phyloP scores from a whole-genome alignment of 2,113 vertebrate species.

The Dasypus novemcinctus region DNA sequence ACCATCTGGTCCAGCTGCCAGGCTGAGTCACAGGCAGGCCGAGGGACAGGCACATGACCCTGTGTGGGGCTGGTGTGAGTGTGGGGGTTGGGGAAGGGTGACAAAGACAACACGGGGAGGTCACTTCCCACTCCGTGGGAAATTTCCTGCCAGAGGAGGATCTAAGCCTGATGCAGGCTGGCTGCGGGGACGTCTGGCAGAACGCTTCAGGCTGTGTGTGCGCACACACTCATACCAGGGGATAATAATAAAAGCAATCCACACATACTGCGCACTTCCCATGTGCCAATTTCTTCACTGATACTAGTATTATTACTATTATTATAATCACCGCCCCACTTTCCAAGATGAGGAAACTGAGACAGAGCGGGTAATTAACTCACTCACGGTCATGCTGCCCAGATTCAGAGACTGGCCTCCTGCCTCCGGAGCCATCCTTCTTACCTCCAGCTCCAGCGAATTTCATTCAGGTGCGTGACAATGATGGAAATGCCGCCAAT shows the following conservation, averaged over 20 bases:
- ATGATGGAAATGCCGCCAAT: too few relatives aligned
- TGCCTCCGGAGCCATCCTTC: background rate
- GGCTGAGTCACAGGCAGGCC: slow-evolving; percentile 53
- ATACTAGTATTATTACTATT: background rate
- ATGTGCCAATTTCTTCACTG: background rate
- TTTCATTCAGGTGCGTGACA: background rate
- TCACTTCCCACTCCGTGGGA: background rate
- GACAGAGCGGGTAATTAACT: background rate
- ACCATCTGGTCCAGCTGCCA: slow-evolving; percentile 39
- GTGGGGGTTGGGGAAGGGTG: background rate
- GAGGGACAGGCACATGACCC: slow-evolving; percentile 60
- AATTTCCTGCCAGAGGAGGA: background rate
- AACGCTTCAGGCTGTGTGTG: background rate
- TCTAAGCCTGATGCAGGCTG: background rate
- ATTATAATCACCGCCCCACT: background rate
- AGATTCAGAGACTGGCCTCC: background rate
- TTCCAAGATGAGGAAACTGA: background rate
- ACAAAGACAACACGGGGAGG: background rate
- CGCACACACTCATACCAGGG: too few relatives aligned
- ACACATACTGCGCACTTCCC: background rate
- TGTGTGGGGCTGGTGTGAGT: background rate
- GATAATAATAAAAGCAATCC: background rate
- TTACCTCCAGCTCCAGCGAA: background rate
- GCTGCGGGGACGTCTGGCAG: background rate
- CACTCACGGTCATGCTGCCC: background rate